Base-by-base conservation (phyloP, 1,140 invertebrate species). In the Drosophila nigromelanica region DNA sequence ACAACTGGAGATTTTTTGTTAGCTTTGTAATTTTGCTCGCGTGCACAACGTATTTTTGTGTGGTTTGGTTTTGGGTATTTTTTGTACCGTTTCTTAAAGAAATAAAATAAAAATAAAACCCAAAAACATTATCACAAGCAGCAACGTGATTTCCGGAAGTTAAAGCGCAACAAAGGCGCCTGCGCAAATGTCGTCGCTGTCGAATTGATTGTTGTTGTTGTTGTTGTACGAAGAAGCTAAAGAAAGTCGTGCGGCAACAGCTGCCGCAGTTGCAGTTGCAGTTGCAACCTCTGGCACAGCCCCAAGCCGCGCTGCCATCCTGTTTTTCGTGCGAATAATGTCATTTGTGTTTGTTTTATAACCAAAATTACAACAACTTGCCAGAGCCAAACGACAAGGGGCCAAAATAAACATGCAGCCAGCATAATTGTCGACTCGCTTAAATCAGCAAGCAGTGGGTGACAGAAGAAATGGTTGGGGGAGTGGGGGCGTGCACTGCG, bases 271-370 rank as follows among this genome's bases (percentile, higher is more conserved):
- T 33, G 39, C 62, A 71, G 54, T 59, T 58, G 24, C 73, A 58
- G 48, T 27, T 50, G 15, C 56, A 51, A 15, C 30, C 58, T 60
- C 55, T 63, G 55, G 61, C 75, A 14, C 60, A 42, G 64, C 62
- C 64, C 47, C 59, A 43, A 70, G 55, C 39, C 67, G 59, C 73
- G 27, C 62, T 45, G 64, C 61, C 73, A 80, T 86, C 82, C 82
- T 86, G 82, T 67, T 74, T 72, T 76, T 86, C 81, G 81, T 86
- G 82, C 82, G 82, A 86, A 87, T 87, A 87, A 87, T 86, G 81
- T 86, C 82, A 87, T 78, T 86, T 86, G 82, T 87, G 78, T 86
- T 86, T 87, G 81, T 86, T 86, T 86, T 86, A 86, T 87, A 86
- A 86, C 82, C 75, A 61, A 87, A 78, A 76, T 82, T 79, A 85